A percentile compares a stretch with the other conserved stretches of the same genome.
phyloP scores from a whole-genome alignment of 2,797 vertebrate genomes.

The Anableps anableps region DNA sequence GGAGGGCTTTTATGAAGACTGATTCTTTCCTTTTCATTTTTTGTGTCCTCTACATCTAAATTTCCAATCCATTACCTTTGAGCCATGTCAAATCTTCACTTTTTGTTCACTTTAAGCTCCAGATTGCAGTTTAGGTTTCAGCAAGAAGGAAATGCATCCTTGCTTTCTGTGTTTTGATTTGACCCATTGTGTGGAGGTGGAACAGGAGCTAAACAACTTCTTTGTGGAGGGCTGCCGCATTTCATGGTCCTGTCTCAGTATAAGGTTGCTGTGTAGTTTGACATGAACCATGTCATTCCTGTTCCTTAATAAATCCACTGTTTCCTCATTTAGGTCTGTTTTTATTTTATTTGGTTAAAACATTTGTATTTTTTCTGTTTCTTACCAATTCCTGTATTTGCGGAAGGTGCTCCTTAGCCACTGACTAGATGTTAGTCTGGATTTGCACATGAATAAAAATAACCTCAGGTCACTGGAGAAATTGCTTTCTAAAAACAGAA shows the following conservation, averaged over 20 bases:
- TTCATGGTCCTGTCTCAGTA: conserved; percentile 50
- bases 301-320: conserved; percentile 51
- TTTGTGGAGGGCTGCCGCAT: conserved; percentile 44
- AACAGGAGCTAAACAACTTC: conserved; percentile 27
- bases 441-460: conserved; percentile 60
- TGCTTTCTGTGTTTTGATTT: conserved; percentile 34
- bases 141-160: conserved; percentile 11
- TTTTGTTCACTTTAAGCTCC: conserved; percentile 25
- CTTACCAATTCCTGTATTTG: conserved; percentile 26
- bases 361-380: conserved; percentile 24
- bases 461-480: conserved; percentile 34
- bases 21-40: conserved; percentile 37
- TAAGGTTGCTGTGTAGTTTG: conserved; percentile 35
- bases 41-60: conserved; percentile 28
- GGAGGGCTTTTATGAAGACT: conserved; percentile 59
- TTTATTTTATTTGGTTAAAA: conserved; percentile 20
- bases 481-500: conserved; percentile 46
- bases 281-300: conserved; percentile 29
- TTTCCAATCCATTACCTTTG: conserved; percentile 44
- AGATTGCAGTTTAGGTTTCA: conserved; percentile 33
- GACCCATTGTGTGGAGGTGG: neutral
- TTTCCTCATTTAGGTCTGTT: conserved; percentile 36
- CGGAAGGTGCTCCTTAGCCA: conserved; percentile 26
- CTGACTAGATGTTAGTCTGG: conserved; percentile 35
- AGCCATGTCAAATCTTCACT: conserved; percentile 31